Evolutionary conservation across 1,140 invertebrate genomes (phyloP), one percentile per base, ranked within the genome.

Genomic region (Aradophagus sp.): DNA sequence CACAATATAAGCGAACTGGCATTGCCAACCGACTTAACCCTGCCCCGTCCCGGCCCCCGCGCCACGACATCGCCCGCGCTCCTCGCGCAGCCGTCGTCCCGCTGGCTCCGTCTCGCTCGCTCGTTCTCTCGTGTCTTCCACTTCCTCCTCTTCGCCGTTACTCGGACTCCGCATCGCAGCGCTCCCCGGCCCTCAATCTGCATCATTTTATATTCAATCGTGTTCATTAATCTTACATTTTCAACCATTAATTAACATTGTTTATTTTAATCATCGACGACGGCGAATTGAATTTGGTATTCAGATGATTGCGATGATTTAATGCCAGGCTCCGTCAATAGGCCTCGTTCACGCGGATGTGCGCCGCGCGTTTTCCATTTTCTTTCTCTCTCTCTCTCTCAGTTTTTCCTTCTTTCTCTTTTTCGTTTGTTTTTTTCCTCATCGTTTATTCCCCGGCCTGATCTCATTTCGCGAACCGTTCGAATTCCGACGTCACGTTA

Each of bases 221-320:
- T 38, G 53, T 67, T 67, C 63, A 59, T 67, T 52, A 67, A 67
- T 67, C 53, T 52, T 59, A 59, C 53, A 67, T 67, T 59, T 67
- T 66, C 53, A 44, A 39, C 23, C 53, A 67, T 59, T 67, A 58
- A 67, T 67, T 67, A 67, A 53, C 63, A 52, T 67, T 45, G 53
- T 52, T 67, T 45, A 38, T 32, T 59, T 67, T 67, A 59, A 58
- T 59, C 59, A 59, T 67, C 39, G 53, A 67, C 39, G 44, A 13
- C 20, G 31, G 16, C 1, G 23, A 34, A 35, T 27, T 44, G 50
- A 34, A 65, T 65, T 65, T 53, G 42, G 23, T 39, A 55, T 53
- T 55, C 27, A 63, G 59, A 63, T 63, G 41, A 31, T 52, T 31
- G 13, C 23, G 31, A 38, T 47, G 39, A 65, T 47, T 55, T 47